A percentile compares a stretch with the other conserved stretches of the same genome.
Conservation (phyloP, 2,113 vertebrate species). For the Gallinago jamesoni region DNA sequence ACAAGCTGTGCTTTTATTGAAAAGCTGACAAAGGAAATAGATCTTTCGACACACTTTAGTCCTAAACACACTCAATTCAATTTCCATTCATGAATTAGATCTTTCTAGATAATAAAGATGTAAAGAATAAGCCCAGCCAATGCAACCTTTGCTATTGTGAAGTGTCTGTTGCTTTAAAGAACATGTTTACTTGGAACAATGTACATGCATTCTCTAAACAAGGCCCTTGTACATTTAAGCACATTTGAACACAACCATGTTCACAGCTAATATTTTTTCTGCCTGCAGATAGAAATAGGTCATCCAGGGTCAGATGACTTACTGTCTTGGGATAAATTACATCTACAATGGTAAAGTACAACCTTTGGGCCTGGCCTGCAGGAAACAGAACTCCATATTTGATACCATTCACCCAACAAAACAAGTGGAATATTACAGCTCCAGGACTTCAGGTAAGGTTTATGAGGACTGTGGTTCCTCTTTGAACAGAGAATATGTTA, state of each 20-base stretch:
- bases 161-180: not conserved
- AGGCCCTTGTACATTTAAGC: not conserved
- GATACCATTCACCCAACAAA: not conserved
- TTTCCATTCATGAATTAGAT: not conserved
- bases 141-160: not conserved
- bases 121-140: not conserved
- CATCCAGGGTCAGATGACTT: not conserved
- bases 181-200: not conserved
- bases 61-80: not conserved
- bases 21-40: not conserved
- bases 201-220: not conserved
- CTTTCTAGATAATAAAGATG: not conserved
- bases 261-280: not conserved
- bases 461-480: not conserved
- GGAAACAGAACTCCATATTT: not conserved
- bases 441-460: not conserved
- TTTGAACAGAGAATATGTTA: not conserved
- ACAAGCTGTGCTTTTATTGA: not conserved
- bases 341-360: not conserved
- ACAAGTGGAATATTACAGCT: not conserved
- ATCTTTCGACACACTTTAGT: not conserved
- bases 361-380: not conserved
- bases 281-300: not conserved
- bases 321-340: not conserved
- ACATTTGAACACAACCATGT: not conserved